Percentiles rank a stretch among this genome's conserved stretches.
phyloP scores from a whole-genome alignment of 2,113 vertebrate genomes.

The Chitala chitala region DNA sequence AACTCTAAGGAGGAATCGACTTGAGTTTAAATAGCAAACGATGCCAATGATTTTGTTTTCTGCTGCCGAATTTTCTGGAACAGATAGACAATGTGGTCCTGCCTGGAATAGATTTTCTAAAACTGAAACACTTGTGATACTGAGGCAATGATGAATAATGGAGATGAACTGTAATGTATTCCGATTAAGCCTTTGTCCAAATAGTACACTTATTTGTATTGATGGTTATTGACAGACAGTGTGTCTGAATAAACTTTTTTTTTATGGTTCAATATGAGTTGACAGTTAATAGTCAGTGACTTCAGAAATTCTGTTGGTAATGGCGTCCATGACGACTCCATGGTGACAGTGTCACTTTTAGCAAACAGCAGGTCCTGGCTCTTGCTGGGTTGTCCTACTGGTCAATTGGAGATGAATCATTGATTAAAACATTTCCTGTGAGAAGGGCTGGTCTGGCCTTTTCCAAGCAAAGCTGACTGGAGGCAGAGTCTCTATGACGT shows the following conservation, averaged over 20 bases:
- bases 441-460: neutral
- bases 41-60: neutral
- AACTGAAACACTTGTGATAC: too few relatives aligned
- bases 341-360: conserved; percentile 34
- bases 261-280: neutral
- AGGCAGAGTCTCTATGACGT: neutral
- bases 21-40: neutral
- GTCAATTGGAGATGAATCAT: conserved; percentile 59
- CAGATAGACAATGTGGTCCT: neutral
- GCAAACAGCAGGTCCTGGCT: conserved; percentile 37
- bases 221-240: too few relatives aligned
- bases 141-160: neutral
- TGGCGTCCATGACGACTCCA: conserved; percentile 54
- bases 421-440: conserved; percentile 44
- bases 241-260: too few relatives aligned
- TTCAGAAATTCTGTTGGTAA: conserved; percentile 39
- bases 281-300: conserved; percentile 47
- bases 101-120: neutral
- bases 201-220: too few relatives aligned
- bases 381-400: conserved; percentile 44
- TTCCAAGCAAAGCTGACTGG: neutral
- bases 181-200: too few relatives aligned
- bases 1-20: conserved; percentile 5
- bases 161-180: neutral
- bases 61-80: neutral